Evolutionary conservation across 2,797 vertebrate species (phyloP).

Genomic region (Zalophus californianus): DNA sequence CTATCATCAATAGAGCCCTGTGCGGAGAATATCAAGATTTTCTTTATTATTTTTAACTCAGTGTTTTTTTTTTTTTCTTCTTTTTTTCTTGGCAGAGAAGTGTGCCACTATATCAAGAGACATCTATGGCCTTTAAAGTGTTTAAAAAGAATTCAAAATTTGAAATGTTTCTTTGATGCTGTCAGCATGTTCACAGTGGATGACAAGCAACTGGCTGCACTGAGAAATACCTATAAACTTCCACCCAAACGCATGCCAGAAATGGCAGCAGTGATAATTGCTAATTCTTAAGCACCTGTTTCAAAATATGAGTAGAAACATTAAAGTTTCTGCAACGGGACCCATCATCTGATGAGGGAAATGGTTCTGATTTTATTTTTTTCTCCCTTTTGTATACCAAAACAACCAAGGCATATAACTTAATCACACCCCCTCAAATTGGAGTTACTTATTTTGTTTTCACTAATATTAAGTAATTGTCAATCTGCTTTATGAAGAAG

Average conservation of each 20-base stretch:
- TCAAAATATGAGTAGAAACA: slow-evolving; percentile 26
- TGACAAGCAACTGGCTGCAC: background rate
- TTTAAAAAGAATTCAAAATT: slow-evolving; percentile 50
- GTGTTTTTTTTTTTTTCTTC: background rate
- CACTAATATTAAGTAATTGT: background rate
- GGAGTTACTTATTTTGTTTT: background rate
- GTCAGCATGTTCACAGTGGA: background rate
- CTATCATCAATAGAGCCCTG: background rate
- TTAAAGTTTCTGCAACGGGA: background rate
- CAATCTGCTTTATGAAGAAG: background rate
- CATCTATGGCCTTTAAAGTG: slow-evolving; percentile 40
- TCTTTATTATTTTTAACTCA: slow-evolving; percentile 2
- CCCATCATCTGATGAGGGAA: background rate
- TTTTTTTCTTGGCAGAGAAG: slow-evolving; percentile 26
- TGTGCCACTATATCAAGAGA: slow-evolving; percentile 29
- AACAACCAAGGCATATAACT: background rate
- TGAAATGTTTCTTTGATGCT: slow-evolving; percentile 46
- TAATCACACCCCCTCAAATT: background rate
- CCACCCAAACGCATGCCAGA: background rate
- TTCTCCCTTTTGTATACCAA: background rate
- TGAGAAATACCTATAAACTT: slow-evolving; percentile 23
- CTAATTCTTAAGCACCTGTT: background rate
- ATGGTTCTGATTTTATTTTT: background rate
- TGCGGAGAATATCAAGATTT: slow-evolving; percentile 5
- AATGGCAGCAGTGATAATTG: background rate